Evolutionary conservation across 64 coral and sea anemone genomes (phyloP), one percentile per base, ranked within the genome.

Genomic region (Astreopora myriophthalma): DNA sequence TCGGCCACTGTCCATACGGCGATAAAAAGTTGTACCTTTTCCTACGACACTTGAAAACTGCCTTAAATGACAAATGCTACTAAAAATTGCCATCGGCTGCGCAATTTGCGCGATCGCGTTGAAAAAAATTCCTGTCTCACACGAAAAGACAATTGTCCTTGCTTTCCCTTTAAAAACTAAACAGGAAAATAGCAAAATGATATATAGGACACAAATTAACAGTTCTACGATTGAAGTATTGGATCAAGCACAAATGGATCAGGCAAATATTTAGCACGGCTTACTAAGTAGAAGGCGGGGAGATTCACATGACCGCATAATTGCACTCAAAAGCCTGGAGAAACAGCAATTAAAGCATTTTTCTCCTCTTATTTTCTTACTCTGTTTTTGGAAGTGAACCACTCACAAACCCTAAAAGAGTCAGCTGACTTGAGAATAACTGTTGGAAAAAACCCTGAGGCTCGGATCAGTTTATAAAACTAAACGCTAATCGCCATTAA

Each of bases 351-450:
- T 24, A 63, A 17, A 36, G 32, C 31, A 20, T 57, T 23, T 16
- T 77, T 33, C 2, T 39, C 28, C 33, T 33, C 57, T 38, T 1
- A 25, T 29, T 34, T 57, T 57, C 57, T 64, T 37, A 25, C 32
- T 32, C 31, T 37, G 7, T 48, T 31, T 77, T 77, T 31, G 10
- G 7, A 77, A 77, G 74, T 42, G 22, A 2, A 51, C 10, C 20
- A 31, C 57, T 63, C 79, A 63, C 8, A 83, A 83, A 37, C 37
- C 20, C 7, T 57, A 63, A 81, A 33, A 8, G 26, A 55, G 76
- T 64, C 79, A 83, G 30, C 79, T 83, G 79, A 79, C 44, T 58
- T 3, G 29, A 57, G 46, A 83, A 83, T 83, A 64, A 83, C 34
- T 83, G n/a, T 23, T 6, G 29, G 30, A 11, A 58, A 83, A 83